A percentile compares a stretch with the other conserved stretches of the same genome.
phyloP scores from a whole-genome alignment of 1,140 invertebrate genomes.

The Heliconius hewitsoni region DNA sequence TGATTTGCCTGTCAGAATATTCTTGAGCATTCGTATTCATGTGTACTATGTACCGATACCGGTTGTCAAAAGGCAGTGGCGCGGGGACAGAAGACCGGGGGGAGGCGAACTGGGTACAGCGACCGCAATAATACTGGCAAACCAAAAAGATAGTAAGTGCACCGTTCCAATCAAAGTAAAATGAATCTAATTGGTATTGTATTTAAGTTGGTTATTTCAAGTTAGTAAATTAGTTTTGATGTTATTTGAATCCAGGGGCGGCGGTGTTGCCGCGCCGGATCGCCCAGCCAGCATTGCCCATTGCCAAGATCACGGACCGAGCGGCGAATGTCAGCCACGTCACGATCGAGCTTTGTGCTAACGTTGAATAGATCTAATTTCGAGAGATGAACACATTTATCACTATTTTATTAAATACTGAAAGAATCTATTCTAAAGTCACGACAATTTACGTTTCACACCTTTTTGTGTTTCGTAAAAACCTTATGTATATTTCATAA shows the following conservation, averaged over 20 bases:
- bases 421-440: constrained; percentile 15
- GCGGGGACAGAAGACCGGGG: constrained; percentile 46
- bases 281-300: constrained; percentile 76
- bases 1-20: constrained; percentile 70
- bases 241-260: constrained; percentile 16
- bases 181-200: neutral
- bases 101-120: constrained; percentile 65
- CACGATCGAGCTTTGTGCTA: constrained; percentile 72
- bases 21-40: constrained; percentile 66
- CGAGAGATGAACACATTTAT: constrained; percentile 57
- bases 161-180: constrained; percentile 5
- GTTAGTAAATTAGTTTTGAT: constrained; percentile 25
- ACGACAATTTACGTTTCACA: neutral
- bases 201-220: constrained; percentile 25
- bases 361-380: constrained; percentile 68
- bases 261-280: constrained; percentile 61
- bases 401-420: constrained; percentile 48
- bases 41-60: constrained; percentile 69
- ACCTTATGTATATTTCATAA: neutral
- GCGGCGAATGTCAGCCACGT: constrained; percentile 78
- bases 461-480: neutral
- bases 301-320: constrained; percentile 79
- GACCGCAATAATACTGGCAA: constrained; percentile 61
- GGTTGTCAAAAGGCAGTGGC: constrained; percentile 77
- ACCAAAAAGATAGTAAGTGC: constrained; percentile 13